Base-by-base conservation (phyloP, 2,888 invertebrate species). In the Mesorhabditis belari region DNA sequence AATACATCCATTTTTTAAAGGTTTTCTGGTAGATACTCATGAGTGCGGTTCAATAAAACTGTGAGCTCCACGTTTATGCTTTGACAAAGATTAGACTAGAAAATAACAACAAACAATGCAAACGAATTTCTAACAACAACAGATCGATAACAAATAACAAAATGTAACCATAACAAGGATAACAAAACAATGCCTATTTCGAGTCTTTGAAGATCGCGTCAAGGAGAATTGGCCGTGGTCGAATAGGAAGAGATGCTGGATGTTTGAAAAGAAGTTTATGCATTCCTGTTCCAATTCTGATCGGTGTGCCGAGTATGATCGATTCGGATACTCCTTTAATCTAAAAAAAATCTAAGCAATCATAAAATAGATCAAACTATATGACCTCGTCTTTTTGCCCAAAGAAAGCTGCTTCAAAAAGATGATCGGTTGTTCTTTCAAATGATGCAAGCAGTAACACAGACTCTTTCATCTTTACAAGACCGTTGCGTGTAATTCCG, bases 391-490 rank as follows among this genome's bases (percentile, higher is more conserved):
- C 98, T 35, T 87, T 88, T 84, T 98, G 96, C 0, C 95, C 95
- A 85, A 93, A 94, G 84, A 92, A 98, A 0, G 96, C 94, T 6
- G 98, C 98, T 85, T 99, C 98, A 84, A 95, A 98, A 67, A 99
- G 84, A 84, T 99, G 98, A 83, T 99, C 98, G 0, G 94, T 91
- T 0, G 98, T 98, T 84, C 92, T 94, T 83, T 99, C 98, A 86
- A 99, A 99, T 76, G 96, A 98, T 62, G 98, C 98, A 80, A 98
- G 85, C 86, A 96, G 95, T 61, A 98, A 87, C 26, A 96, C 94
- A 67, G 94, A 94, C 83, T 98, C 96, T 83, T 96, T 95, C 94
- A 98, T 98, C 83, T 95, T 90, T 2, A 94, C 92, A 76, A 99
- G 86, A 0, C 98, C 98, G 83, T 93, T 91, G 12, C 98, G 85